phyloP scores from a whole-genome alignment of 1,140 invertebrate genomes.

The Aphaenogaster rudis region DNA sequence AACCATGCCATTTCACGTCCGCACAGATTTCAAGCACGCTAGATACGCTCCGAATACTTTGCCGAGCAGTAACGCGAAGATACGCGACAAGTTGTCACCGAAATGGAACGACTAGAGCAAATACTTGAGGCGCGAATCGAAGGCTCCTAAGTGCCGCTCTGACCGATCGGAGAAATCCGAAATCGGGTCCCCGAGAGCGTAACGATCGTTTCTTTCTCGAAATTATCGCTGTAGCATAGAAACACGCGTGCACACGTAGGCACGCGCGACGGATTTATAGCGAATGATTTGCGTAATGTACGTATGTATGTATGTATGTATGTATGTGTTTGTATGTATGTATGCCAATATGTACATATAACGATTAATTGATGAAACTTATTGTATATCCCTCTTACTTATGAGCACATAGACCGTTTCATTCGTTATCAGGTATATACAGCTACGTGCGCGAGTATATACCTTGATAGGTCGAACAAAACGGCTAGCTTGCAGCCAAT shows the following conservation, averaged over 20 bases:
- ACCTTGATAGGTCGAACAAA: conserved; percentile 63
- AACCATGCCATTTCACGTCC: conserved; percentile 9
- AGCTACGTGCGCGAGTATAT: conserved; percentile 48
- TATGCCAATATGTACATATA: conserved; percentile 69
- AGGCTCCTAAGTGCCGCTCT: conserved; percentile 34
- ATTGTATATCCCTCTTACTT: conserved; percentile 80
- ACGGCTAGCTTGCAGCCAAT: conserved; percentile 79
- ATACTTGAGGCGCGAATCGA: conserved; percentile 12
- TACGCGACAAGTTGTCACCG: not conserved
- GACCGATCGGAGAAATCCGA: not conserved
- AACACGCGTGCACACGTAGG: conserved; percentile 64
- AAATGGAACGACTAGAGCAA: not conserved
- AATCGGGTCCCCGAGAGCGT: conserved; percentile 12
- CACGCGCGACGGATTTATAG: conserved; percentile 52
- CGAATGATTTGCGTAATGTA: conserved; percentile 24
- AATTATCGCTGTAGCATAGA: conserved; percentile 55
- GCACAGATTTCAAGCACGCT: conserved; percentile 29
- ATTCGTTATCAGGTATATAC: conserved; percentile 64
- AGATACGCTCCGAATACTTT: conserved; percentile 10
- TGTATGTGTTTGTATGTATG: conserved; percentile 55
- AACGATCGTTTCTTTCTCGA: conserved; percentile 48
- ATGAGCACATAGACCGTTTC: conserved; percentile 72
- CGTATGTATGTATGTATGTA: conserved; percentile 24
- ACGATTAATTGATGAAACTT: conserved; percentile 74
- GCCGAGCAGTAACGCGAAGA: not conserved